These are phyloP conservation scores for Turritopsis rubra DNA, from an alignment of 30 jellyfish, hydroid and myxozoan genomes.

Conservation along the genomic window DNA sequence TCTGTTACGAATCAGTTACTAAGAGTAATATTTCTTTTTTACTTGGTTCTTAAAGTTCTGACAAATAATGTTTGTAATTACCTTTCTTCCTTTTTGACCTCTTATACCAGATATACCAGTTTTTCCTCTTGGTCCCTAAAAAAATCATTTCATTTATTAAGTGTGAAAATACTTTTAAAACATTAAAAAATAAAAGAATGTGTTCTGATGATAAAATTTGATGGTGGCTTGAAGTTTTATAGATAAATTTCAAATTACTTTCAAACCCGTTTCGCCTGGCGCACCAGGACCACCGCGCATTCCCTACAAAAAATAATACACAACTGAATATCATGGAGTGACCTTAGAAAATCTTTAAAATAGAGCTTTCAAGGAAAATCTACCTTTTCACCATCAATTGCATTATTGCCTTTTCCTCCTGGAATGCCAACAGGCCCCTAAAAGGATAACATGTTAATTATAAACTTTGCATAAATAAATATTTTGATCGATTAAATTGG, in stretches of 20 bases:
- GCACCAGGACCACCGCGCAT: not conserved
- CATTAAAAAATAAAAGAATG: not conserved
- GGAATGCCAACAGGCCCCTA: constrained; percentile 16
- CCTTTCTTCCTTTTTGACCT: constrained; percentile 20
- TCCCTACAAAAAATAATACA: not conserved
- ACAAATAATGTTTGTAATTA: not conserved
- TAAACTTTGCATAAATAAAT: not conserved
- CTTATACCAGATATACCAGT: not conserved
- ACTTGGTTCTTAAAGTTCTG: not conserved
- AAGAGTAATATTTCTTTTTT: not conserved
- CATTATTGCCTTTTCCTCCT: constrained; percentile 2
- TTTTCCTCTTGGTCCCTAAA: constrained; percentile 8
- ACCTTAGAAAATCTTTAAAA: not conserved
- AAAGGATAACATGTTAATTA: not conserved
- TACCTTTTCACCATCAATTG: constrained; percentile 19
- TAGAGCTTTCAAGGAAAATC: not conserved
- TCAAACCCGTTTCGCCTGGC: not conserved
- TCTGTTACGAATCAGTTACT: too few species aligned
- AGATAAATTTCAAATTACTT: not conserved
- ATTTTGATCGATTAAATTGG: too few species aligned
- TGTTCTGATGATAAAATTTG: too few species aligned
- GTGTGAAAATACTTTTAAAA: not conserved
- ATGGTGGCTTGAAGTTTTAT: not conserved
- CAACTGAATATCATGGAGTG: not conserved
- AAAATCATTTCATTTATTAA: not conserved